These are phyloP conservation scores for Rapana venosa DNA, from an alignment of 2,888 invertebrate genomes.

Conservation along the genomic window DNA sequence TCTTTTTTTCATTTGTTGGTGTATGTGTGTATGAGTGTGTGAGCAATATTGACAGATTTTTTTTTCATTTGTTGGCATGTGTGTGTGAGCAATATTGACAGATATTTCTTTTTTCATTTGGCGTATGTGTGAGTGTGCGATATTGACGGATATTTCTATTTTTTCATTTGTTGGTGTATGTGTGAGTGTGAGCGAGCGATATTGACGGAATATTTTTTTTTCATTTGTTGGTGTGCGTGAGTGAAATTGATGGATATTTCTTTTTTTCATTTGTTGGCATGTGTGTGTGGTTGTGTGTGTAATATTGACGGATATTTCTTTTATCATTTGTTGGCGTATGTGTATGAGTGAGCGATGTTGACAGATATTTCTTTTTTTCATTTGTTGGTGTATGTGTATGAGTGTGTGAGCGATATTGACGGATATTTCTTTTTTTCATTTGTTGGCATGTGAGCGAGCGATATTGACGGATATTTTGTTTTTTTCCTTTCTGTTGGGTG, in stretches of 20 bases:
- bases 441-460: too few relatives aligned
- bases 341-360: not conserved
- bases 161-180: not conserved
- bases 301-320: too few relatives aligned
- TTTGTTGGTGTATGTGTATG: not conserved
- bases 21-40: slow-evolving; percentile 2
- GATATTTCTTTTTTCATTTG: not conserved
- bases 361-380: not conserved
- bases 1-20: not conserved
- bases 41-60: too few relatives aligned
- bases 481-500: not conserved
- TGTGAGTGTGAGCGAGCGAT: not conserved
- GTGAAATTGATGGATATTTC: not conserved
- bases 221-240: not conserved
- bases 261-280: not conserved
- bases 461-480: not conserved
- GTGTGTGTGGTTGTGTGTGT: slow-evolving; percentile 2
- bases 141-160: not conserved
- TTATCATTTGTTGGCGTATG: not conserved
- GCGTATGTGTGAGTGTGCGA: too few relatives aligned
- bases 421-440: too few relatives aligned
- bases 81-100: not conserved
- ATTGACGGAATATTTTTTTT: not conserved
- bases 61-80: not conserved
- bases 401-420: too few relatives aligned